Percentiles rank a stretch among this genome's conserved stretches.
Conservation (phyloP, 1,140 invertebrate genomes). For the Calliphora vicina region DNA sequence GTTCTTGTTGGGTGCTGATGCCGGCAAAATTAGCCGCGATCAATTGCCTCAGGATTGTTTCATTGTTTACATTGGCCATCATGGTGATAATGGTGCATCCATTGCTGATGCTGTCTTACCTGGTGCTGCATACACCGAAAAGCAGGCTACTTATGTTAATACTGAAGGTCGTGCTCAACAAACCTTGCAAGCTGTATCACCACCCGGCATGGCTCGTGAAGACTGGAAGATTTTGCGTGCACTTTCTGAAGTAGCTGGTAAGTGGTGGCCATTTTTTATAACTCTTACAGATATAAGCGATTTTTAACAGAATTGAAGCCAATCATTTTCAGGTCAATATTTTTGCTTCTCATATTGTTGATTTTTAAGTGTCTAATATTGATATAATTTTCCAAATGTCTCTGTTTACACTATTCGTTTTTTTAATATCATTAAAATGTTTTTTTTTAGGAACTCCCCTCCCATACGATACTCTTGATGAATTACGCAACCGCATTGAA, state of each 20-base stretch:
- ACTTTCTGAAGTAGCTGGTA: slow-evolving; percentile 79
- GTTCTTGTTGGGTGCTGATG: slow-evolving; percentile 93
- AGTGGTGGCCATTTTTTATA: slow-evolving; percentile 41
- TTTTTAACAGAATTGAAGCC: no score
- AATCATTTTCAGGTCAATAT: no score
- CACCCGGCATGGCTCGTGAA: slow-evolving; percentile 91
- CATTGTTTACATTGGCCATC: slow-evolving; percentile 97
- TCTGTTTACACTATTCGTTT: no score
- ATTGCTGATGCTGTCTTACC: slow-evolving; percentile 95
- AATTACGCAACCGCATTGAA: slow-evolving; percentile 82
- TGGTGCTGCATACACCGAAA: slow-evolving; percentile 98
- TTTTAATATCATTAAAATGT: no score
- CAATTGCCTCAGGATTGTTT: slow-evolving; percentile 85
- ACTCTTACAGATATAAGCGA: no score
- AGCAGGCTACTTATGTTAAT: slow-evolving; percentile 96
- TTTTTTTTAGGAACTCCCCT: slow-evolving; percentile 66
- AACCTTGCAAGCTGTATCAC: slow-evolving; percentile 87
- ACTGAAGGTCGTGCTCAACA: slow-evolving; percentile 97
- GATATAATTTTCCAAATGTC: no score
- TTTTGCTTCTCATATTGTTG: no score
- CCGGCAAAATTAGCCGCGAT: slow-evolving; percentile 77
- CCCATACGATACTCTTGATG: slow-evolving; percentile 88
- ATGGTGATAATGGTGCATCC: slow-evolving; percentile 92
- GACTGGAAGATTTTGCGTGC: slow-evolving; percentile 97
- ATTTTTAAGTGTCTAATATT: no score